These are phyloP conservation scores for Lepus timidus DNA, from an alignment of 2,113 vertebrate species.

Conservation along the genomic window DNA sequence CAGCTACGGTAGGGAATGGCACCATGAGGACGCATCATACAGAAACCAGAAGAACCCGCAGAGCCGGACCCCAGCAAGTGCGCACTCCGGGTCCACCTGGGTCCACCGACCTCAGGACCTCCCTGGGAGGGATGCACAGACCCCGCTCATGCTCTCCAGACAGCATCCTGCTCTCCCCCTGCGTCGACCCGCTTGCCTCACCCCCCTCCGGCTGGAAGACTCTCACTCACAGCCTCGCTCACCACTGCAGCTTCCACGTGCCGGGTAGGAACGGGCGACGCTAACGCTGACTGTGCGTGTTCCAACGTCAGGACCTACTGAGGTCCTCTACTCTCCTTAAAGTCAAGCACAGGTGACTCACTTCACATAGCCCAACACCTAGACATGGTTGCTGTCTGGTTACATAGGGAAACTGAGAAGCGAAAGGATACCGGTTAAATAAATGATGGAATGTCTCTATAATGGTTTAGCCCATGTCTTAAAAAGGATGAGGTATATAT, in stretches of 20 bases:
- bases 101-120: neutral
- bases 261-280: neutral
- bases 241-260: neutral
- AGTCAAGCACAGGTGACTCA: neutral
- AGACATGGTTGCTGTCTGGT: neutral
- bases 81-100: neutral
- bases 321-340: neutral
- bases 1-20: neutral
- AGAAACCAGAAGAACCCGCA: neutral
- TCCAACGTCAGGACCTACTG: neutral
- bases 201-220: neutral
- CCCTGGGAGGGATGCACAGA: fast-evolving
- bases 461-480: neutral
- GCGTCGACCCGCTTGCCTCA: too few species aligned
- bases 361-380: neutral
- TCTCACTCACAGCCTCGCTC: neutral
- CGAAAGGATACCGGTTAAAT: neutral
- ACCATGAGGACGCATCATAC: neutral
- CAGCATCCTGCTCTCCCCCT: neutral
- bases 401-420: neutral
- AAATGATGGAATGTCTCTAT: neutral
- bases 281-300: fast-evolving
- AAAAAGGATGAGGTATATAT: neutral
- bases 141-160: too few species aligned
- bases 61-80: neutral